These are phyloP conservation scores for Cataglyphis hispanica DNA, from an alignment of 1,140 invertebrate species.

Conservation along the genomic window DNA sequence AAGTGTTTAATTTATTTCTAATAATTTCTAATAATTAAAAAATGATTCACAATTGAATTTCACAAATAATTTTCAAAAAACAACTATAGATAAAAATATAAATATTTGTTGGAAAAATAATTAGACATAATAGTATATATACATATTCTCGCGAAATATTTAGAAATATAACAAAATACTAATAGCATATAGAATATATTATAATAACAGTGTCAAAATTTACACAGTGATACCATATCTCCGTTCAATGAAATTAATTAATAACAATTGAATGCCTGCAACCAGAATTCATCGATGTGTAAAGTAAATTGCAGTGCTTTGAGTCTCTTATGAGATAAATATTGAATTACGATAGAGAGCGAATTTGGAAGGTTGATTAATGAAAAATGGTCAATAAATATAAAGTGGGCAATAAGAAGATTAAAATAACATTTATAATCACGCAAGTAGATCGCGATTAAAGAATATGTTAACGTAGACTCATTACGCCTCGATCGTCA, in stretches of 20 bases:
- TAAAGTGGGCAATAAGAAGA: slow-evolving; percentile 9
- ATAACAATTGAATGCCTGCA: slow-evolving; percentile 33
- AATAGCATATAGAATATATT: background rate
- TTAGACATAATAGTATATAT: background rate
- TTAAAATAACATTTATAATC: slow-evolving; percentile 40
- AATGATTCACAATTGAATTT: background rate
- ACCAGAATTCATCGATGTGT: slow-evolving; percentile 36
- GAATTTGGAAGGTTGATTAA: background rate
- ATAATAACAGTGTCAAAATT: slow-evolving; percentile 1
- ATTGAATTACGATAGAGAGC: background rate
- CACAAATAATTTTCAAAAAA: background rate
- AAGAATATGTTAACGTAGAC: slow-evolving; percentile 37
- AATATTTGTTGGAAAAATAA: background rate
- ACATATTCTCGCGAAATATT: background rate
- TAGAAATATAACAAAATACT: background rate
- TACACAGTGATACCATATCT: background rate
- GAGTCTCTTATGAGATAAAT: slow-evolving; percentile 33
- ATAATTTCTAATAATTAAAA: background rate
- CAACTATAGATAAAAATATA: background rate
- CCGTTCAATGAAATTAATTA: slow-evolving; percentile 43
- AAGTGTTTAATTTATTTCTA: background rate
- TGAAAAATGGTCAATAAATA: slow-evolving; percentile 7
- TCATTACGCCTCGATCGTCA: slow-evolving; percentile 46
- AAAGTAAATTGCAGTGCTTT: slow-evolving; percentile 45
- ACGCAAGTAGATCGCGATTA: background rate